Evolutionary conservation across 1,140 invertebrate genomes (phyloP).

Genomic region (Orchesella cincta): DNA sequence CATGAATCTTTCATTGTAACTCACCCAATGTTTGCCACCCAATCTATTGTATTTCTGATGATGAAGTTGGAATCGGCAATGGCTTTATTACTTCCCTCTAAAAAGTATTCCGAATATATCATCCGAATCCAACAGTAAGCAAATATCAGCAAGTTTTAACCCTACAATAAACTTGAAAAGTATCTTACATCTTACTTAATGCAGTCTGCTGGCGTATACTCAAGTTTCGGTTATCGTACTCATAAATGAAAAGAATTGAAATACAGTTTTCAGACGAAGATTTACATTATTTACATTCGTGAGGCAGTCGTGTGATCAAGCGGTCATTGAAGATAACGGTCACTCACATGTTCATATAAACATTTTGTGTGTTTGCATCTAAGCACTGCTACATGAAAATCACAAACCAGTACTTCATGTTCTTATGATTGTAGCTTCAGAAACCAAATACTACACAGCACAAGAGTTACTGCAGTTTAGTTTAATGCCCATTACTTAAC

Average conservation of each 20-base stretch:
- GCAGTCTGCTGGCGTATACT: too few species aligned
- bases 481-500: too few species aligned
- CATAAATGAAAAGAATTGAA: background rate
- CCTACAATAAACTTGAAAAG: background rate
- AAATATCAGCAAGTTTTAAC: background rate
- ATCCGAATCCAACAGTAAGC: background rate
- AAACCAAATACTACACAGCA: too few species aligned
- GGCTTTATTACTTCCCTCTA: background rate
- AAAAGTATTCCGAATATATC: background rate
- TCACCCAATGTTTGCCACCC: constrained; percentile 15
- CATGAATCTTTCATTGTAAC: background rate
- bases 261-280: background rate
- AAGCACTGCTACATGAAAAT: too few species aligned
- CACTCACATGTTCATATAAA: too few species aligned
- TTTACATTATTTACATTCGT: background rate
- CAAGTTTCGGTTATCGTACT: background rate
- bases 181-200: background rate
- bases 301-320: background rate
- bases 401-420: too few species aligned
- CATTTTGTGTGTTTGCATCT: too few species aligned
- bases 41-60: constrained; percentile 1
- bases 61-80: background rate
- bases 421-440: too few species aligned
- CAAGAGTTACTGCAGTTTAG: too few species aligned
- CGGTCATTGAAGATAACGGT: too few species aligned